Evolutionary conservation across 2,888 invertebrate species (phyloP).

Genomic region (Eupelmus urozonus): DNA sequence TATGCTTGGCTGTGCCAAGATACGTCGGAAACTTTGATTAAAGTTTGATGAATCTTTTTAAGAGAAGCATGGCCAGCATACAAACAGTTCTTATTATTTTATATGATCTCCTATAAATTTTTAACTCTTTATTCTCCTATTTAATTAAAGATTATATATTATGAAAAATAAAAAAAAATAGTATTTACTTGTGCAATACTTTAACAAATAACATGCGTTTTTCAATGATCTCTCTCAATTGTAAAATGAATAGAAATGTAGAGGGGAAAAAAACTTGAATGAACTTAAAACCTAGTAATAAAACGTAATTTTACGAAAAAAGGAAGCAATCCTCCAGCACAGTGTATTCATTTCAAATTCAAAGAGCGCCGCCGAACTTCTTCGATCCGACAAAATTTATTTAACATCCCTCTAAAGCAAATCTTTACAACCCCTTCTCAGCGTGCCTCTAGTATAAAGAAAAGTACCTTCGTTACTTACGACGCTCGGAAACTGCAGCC

Average conservation of each 20-base stretch:
- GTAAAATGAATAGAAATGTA: too few species aligned
- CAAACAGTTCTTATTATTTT: conserved; percentile 45
- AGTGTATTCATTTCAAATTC: background rate
- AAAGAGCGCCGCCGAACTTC: conserved; percentile 6
- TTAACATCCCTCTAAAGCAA: conserved; percentile 44
- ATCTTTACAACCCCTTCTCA: conserved; percentile 14
- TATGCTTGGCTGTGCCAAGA: conserved; percentile 39
- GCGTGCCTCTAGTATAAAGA: conserved; percentile 12
- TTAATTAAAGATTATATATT: too few species aligned
- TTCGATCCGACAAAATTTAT: conserved; percentile 27
- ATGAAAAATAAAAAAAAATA: too few species aligned
- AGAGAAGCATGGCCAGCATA: conserved; percentile 30
- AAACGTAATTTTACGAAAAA: too few species aligned
- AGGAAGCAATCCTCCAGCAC: background rate
- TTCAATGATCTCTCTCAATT: too few species aligned
- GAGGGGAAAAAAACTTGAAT: too few species aligned
- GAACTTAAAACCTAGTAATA: too few species aligned
- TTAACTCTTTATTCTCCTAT: conserved; percentile 5
- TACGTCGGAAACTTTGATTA: conserved; percentile 44
- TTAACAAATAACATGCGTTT: too few species aligned
- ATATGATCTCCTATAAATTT: conserved; percentile 26
- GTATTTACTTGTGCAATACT: too few species aligned
- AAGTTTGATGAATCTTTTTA: conserved; percentile 53
- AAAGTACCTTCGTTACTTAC: conserved; percentile 47
- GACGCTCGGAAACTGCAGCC: conserved; percentile 25